phyloP scores from a whole-genome alignment of 2,113 vertebrate genomes.

The Sminthopsis crassicaudata region DNA sequence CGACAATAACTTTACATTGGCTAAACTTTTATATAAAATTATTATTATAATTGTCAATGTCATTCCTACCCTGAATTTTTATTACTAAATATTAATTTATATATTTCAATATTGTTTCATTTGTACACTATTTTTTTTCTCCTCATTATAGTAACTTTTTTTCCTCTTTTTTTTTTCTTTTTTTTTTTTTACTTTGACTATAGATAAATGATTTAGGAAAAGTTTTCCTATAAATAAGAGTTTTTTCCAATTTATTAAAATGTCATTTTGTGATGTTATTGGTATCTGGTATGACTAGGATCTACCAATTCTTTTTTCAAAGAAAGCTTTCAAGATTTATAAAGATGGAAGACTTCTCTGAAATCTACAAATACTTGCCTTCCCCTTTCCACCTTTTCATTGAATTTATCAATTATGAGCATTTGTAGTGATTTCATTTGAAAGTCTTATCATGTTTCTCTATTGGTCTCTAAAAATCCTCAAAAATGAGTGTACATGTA shows the following conservation, averaged over 20 bases:
- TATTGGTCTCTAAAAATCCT: neutral
- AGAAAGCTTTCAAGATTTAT: neutral
- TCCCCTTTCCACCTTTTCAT: neutral
- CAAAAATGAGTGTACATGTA: neutral
- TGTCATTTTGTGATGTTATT: neutral
- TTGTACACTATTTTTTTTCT: neutral
- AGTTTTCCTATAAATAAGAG: neutral
- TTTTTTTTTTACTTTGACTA: too few relatives aligned
- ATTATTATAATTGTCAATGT: neutral
- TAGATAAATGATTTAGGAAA: neutral
- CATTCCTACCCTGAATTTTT: neutral
- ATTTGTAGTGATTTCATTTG: neutral
- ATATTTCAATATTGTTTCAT: neutral
- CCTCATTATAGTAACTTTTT: neutral
- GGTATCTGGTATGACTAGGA: neutral
- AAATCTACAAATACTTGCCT: neutral
- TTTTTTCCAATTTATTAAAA: neutral
- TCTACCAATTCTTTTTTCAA: neutral
- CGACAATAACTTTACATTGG: neutral
- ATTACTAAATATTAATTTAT: neutral
- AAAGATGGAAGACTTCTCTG: neutral
- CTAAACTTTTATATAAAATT: neutral
- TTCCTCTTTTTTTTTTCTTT: too few relatives aligned
- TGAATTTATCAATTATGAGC: neutral
- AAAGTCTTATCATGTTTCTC: neutral